phyloP scores from a whole-genome alignment of 2,888 invertebrate genomes.

The Nipponacmea schrenckii region DNA sequence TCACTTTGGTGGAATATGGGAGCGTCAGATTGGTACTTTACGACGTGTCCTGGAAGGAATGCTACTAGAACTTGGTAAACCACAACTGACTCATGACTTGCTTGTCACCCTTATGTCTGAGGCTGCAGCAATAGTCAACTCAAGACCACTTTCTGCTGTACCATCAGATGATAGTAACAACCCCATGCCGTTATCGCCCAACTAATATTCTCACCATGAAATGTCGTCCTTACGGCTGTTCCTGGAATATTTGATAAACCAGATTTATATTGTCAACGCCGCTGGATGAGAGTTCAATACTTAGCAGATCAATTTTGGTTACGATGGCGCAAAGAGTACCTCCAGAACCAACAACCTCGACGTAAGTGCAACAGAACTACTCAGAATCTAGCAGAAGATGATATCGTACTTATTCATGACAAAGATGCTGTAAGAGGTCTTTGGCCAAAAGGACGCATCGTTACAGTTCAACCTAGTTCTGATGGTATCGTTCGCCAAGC shows the following conservation, averaged over 20 bases:
- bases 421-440: conserved; percentile 6
- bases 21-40: too few species aligned
- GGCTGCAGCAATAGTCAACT: conserved; percentile 1
- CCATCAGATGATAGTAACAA: conserved; percentile 22
- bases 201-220: conserved; percentile 20
- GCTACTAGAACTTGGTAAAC: too few species aligned
- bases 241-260: conserved; percentile 12
- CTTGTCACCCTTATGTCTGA: background rate
- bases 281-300: conserved; percentile 21
- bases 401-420: conserved; percentile 16
- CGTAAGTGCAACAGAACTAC: conserved; percentile 23
- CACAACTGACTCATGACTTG: too few species aligned
- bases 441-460: too few species aligned
- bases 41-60: too few species aligned
- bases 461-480: too few species aligned
- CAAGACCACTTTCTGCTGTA: conserved; percentile 9
- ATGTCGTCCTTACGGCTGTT: background rate
- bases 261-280: conserved; percentile 16
- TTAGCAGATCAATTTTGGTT: conserved; percentile 23
- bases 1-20: too few species aligned
- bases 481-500: too few species aligned
- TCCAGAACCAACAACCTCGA: conserved; percentile 16
- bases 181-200: conserved; percentile 17
- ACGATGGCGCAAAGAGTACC: conserved; percentile 24
- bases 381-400: conserved; percentile 8